Evolutionary conservation across 2,113 vertebrate species (phyloP).

Genomic region (Phalacrocorax pelagicus): DNA sequence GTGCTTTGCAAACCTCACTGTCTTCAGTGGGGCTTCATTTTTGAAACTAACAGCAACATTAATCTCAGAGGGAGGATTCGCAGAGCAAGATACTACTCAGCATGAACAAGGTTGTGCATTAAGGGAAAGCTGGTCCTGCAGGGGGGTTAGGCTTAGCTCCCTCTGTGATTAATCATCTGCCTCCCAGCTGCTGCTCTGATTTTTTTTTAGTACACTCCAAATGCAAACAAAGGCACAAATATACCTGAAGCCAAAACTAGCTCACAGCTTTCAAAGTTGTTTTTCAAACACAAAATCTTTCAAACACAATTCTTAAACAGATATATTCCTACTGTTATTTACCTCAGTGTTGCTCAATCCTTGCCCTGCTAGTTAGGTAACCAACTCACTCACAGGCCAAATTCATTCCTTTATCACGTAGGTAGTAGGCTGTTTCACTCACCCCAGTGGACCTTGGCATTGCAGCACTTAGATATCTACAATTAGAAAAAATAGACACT

Average conservation of each 20-base stretch:
- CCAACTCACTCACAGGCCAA: neutral
- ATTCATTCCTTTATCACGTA: neutral
- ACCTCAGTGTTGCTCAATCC: neutral
- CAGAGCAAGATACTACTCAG: conserved; percentile 11
- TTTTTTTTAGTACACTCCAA: neutral
- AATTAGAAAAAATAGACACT: neutral
- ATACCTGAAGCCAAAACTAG: neutral
- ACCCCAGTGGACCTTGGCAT: neutral
- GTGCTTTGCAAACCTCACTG: neutral
- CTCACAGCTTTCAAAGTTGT: neutral
- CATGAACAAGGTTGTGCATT: conserved; percentile 13
- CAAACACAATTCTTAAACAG: neutral
- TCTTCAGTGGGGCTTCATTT: conserved; percentile 5
- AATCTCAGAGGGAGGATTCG: conserved; percentile 5
- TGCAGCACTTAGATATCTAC: neutral
- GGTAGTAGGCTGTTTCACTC: neutral
- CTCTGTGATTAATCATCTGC: conserved; percentile 48
- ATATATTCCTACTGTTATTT: neutral
- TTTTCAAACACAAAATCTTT: conserved; percentile 6
- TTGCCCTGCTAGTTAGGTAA: neutral
- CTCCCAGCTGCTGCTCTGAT: conserved; percentile 15
- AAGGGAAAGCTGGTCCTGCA: conserved; percentile 5
- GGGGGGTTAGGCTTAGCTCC: neutral
- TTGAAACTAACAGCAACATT: conserved; percentile 5
- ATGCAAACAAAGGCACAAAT: conserved; percentile 31